Evolutionary conservation across 2,888 invertebrate genomes (phyloP), one percentile per base, ranked within the genome.

Genomic region (Amaurobius ferox): DNA sequence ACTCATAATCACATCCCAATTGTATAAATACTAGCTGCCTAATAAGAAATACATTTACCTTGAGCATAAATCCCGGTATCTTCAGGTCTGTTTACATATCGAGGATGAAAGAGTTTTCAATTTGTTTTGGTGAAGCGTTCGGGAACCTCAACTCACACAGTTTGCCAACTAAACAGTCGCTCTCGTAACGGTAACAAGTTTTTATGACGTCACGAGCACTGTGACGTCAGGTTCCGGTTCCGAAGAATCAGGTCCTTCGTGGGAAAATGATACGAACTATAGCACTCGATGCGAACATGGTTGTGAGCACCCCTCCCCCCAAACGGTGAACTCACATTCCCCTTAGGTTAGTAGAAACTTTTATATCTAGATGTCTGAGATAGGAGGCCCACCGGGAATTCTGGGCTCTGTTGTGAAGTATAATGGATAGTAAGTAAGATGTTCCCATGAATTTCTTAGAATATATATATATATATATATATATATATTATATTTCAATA

Each of bases 201-300:
- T 62, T 2, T 66, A 66, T 79, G 79, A 79, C 72, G 79, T 79
- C 72, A 72, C 28, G 19, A 0, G n/a, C n/a, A 16, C 48, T n/a
- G 74, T 74, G 80, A 81, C 73, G 80, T 74, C 28, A 30, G 28
- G 28, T 81, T 81, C 80, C 80, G 80, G 80, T 81, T 74, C 35
- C 48, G 23, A 39, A 23, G 29, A 81, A 74, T 55, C 80, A 74
- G 74, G 80, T 81, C 74, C 67, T 68, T 62, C 74, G 73, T 74
- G 80, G 80, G 74, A 81, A 81, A 66, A 19, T 6, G 48, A 19
- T 0, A 1, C 55, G 35, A 76, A 68, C 19, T 28, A 6, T 32
- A 48, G 35, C 39, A 40, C 64, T 19, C 44, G 23, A 23, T 64
- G 44, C 16, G 66, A 3, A 1, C 35, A 73, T 32, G 64, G 23